A percentile compares a stretch with the other conserved stretches of the same genome.
These are phyloP conservation scores for Odobenus rosmarus DNA, from an alignment of 2,113 vertebrate genomes.

Conservation along the genomic window DNA sequence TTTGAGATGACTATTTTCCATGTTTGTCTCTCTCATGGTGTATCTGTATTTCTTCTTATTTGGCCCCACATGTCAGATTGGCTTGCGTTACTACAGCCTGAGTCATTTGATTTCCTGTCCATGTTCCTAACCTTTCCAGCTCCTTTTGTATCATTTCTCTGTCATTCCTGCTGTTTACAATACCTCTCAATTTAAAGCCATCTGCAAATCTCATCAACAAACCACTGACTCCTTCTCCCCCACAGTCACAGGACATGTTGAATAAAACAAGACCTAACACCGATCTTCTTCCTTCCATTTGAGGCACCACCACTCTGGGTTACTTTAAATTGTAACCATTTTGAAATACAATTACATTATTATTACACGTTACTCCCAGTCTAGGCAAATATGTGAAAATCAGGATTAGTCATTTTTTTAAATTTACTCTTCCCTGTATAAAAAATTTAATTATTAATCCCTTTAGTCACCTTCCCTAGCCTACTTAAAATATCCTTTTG, in stretches of 20 bases:
- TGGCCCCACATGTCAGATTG: conserved; percentile 75
- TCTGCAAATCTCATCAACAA: conserved; percentile 76
- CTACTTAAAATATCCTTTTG: conserved; percentile 11
- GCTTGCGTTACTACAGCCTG: conserved; percentile 66
- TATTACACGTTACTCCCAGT: not conserved
- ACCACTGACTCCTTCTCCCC: not conserved
- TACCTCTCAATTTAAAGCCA: conserved; percentile 75
- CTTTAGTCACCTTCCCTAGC: not conserved
- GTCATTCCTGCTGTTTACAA: conserved; percentile 76
- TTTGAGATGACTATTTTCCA: conserved; percentile 23
- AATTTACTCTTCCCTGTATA: not conserved
- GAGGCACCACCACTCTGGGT: not conserved
- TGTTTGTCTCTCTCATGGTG: conserved; percentile 28
- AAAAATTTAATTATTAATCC: not conserved
- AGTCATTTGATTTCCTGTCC: conserved; percentile 82
- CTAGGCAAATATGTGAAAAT: conserved; percentile 31
- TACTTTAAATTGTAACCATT: not conserved
- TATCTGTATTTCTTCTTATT: conserved; percentile 73
- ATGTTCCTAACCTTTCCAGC: conserved; percentile 80
- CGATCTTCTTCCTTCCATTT: not conserved
- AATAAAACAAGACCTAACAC: conserved; percentile 38
- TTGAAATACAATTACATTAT: conserved; percentile 16
- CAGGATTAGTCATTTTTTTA: not conserved
- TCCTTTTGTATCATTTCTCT: conserved; percentile 76
- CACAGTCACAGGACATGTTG: not conserved